Evolutionary conservation across 53 echinoderm and acorn worm species (phyloP).

Genomic region (Zoroaster sp.): DNA sequence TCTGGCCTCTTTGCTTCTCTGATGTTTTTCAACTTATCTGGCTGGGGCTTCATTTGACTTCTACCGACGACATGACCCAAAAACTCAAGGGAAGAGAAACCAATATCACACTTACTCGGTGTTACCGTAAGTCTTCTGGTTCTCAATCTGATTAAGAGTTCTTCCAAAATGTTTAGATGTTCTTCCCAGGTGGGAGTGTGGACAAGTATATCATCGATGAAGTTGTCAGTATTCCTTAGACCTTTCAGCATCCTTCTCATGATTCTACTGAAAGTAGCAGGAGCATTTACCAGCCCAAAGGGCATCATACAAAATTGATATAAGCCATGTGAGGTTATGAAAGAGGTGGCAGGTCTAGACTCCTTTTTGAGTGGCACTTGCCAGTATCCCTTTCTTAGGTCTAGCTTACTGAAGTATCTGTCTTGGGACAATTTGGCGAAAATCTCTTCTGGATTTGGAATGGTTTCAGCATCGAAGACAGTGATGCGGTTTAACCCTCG

Average conservation of each 20-base stretch:
- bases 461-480: constrained; percentile 68
- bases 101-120: too few species aligned
- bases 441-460: constrained; percentile 60
- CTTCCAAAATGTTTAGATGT: constrained; percentile 42
- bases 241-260: too few species aligned
- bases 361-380: constrained; percentile 37
- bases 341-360: constrained; percentile 27
- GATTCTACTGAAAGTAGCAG: not conserved
- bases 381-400: constrained; percentile 71
- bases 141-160: constrained; percentile 45
- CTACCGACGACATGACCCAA: constrained; percentile 63
- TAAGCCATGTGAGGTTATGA: too few species aligned
- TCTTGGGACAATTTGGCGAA: constrained; percentile 12
- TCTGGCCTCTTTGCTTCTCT: too few species aligned
- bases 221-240: too few species aligned
- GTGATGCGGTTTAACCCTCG: constrained; percentile 53
- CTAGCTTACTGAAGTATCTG: constrained; percentile 57
- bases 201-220: constrained; percentile 65
- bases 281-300: too few species aligned
- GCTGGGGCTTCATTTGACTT: constrained; percentile 52
- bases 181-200: constrained; percentile 62
- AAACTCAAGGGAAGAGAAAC: constrained; percentile 69
- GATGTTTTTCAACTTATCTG: constrained; percentile 50
- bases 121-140: constrained; percentile 42
- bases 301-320: too few species aligned